phyloP scores from a whole-genome alignment of 2,888 invertebrate species.

The Myopa testacea region DNA sequence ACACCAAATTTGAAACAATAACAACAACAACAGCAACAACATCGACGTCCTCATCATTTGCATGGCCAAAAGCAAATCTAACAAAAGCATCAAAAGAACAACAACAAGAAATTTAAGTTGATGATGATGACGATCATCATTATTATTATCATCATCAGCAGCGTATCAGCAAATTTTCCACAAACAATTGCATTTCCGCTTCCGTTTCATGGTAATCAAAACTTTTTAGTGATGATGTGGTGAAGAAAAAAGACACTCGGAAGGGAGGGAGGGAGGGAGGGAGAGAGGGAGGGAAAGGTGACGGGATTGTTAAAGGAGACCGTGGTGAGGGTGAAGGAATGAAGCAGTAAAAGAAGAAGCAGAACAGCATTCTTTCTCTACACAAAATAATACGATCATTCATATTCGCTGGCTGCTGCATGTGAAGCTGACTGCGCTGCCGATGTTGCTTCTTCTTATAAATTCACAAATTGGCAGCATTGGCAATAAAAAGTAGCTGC shows the following conservation, averaged over 20 bases:
- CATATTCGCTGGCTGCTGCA: not conserved
- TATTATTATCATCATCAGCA: not conserved
- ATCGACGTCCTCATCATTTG: not conserved
- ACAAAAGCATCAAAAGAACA: constrained; percentile 1
- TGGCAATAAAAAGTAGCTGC: not conserved
- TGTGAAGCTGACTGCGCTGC: not conserved
- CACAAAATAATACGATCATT: not conserved
- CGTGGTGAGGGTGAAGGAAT: not conserved
- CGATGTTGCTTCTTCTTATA: not conserved
- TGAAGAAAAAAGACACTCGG: not conserved
- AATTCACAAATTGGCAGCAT: constrained; percentile 7
- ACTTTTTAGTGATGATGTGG: not conserved
- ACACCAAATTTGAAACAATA: not conserved
- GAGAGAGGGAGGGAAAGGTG: not conserved
- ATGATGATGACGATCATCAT: not conserved
- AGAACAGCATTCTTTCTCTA: not conserved
- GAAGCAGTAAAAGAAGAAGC: not conserved
- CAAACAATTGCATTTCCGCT: constrained; percentile 30
- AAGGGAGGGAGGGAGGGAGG: too few relatives aligned
- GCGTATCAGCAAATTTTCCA: constrained; percentile 26
- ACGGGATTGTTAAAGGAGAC: not conserved
- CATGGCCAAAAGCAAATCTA: not conserved
- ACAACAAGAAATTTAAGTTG: not conserved
- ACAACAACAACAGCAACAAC: not conserved
- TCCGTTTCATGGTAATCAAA: constrained; percentile 26